A percentile compares a stretch with the other conserved stretches of the same genome.
These are phyloP conservation scores for Polymixis flavicincta DNA, from an alignment of 2,888 invertebrate genomes.

Conservation along the genomic window DNA sequence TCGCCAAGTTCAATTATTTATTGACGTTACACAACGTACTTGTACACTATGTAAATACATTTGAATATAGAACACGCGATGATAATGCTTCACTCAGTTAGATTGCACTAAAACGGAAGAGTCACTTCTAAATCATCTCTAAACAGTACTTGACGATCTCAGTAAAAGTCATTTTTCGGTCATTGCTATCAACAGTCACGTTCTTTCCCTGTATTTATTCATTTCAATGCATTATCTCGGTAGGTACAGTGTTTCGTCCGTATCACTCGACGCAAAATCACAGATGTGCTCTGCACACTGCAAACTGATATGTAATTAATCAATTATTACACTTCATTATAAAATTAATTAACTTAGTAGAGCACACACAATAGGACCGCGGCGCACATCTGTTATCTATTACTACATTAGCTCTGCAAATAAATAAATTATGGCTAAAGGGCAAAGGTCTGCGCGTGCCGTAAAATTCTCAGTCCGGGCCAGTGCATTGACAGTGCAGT, in stretches of 20 bases:
- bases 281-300: slow-evolving; percentile 67
- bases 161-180: slow-evolving; percentile 23
- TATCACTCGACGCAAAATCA: slow-evolving; percentile 56
- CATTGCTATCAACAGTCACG: slow-evolving; percentile 24
- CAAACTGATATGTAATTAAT: slow-evolving; percentile 63
- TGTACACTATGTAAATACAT: slow-evolving; percentile 42
- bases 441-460: slow-evolving; percentile 88
- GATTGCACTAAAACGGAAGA: slow-evolving; percentile 38
- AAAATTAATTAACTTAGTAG: slow-evolving; percentile 81
- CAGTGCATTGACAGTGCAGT: slow-evolving; percentile 63
- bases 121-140: slow-evolving; percentile 19
- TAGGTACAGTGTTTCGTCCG: slow-evolving; percentile 36
- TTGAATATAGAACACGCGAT: slow-evolving; percentile 39
- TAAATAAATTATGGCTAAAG: slow-evolving; percentile 85
- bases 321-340: slow-evolving; percentile 75
- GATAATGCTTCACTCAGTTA: slow-evolving; percentile 41
- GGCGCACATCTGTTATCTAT: slow-evolving; percentile 81
- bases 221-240: slow-evolving; percentile 29
- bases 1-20: slow-evolving; percentile 49
- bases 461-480: slow-evolving; percentile 72
- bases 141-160: slow-evolving; percentile 23
- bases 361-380: slow-evolving; percentile 82
- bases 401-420: slow-evolving; percentile 82
- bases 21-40: slow-evolving; percentile 46
- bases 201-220: slow-evolving; percentile 18